Evolutionary conservation across 2,113 vertebrate species (phyloP), one percentile per base, ranked within the genome.

Genomic region (Pipa parva): DNA sequence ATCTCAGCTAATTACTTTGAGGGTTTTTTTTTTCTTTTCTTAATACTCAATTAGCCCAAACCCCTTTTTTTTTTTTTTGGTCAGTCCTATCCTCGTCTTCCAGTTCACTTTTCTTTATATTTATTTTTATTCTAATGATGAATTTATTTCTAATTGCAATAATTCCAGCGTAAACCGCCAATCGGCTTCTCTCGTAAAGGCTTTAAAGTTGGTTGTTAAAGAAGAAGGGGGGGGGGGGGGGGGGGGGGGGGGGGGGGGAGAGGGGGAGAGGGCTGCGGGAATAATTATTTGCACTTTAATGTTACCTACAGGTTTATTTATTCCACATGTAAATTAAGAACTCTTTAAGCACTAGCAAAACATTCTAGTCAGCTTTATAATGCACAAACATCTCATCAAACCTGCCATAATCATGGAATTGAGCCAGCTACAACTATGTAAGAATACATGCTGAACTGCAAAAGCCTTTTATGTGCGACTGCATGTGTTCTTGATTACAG

Each of bases 121-220:
- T n/a, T n/a, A n/a, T n/a, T n/a, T n/a, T n/a, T n/a, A n/a, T n/a
- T n/a, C n/a, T n/a, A n/a, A n/a, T 57, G 36, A 70, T 54, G 39
- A 54, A 70, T 48, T 61, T 70, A 61, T 61, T 70, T 70, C 54
- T 70, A 70, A 70, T 70, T 70, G 66, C 60, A 70, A 61, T 70
- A 70, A 70, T 70, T 70, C 49, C 57, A 70, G 60, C 58, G 20
- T 48, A 61, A 70, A 70, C 54, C 33, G 17, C 58, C 66, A 61
- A 70, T 70, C 57, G 36, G 66, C 49, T 31, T 11, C 46, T 49
- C 20, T 31, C 57, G 45, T 52, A 59, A 70, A 70, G 46, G 46
- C 66, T 70, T 70, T 61, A 57, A 70, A 70, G 66, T 54, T 54
- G 11, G 20, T 65, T 46, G 45, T 54, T 59, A 26, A 64, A 36